Evolutionary conservation across 1,140 invertebrate genomes (phyloP).

Genomic region (Galendromus occidentalis): DNA sequence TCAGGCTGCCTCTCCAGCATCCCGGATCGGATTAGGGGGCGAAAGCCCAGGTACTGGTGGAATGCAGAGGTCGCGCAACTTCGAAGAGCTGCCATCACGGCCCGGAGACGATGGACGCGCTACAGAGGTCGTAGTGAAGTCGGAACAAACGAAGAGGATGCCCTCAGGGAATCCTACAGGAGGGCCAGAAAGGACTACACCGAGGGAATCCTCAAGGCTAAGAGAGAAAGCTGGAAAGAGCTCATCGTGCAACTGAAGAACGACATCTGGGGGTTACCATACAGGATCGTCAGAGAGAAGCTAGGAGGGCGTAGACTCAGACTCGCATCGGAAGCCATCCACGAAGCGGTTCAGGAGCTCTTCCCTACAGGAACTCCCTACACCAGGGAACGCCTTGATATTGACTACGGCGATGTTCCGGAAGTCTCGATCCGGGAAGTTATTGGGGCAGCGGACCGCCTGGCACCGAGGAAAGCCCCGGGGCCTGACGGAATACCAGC

Average conservation of each 20-base stretch:
- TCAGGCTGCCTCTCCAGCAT: too few species aligned
- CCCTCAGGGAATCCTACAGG: background rate
- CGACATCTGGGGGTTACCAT: background rate
- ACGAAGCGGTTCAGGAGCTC: background rate
- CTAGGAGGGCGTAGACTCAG: background rate
- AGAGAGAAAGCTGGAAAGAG: background rate
- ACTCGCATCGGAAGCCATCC: background rate
- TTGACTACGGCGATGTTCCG: background rate
- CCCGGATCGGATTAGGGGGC: too few species aligned
- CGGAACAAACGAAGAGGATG: background rate
- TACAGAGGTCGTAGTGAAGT: too few species aligned
- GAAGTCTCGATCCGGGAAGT: background rate
- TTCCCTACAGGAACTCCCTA: background rate
- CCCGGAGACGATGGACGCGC: too few species aligned
- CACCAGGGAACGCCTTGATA: background rate
- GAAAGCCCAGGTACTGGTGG: too few species aligned
- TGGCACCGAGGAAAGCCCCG: background rate
- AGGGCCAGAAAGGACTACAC: too few species aligned
- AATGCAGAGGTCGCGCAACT: too few species aligned
- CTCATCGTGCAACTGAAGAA: background rate
- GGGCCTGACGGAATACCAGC: background rate
- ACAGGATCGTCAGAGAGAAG: background rate
- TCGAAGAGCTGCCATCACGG: too few species aligned
- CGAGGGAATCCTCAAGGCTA: background rate
- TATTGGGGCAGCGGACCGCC: background rate